Evolutionary conservation across 2,113 vertebrate genomes (phyloP).

Genomic region (Damaliscus lunatus): DNA sequence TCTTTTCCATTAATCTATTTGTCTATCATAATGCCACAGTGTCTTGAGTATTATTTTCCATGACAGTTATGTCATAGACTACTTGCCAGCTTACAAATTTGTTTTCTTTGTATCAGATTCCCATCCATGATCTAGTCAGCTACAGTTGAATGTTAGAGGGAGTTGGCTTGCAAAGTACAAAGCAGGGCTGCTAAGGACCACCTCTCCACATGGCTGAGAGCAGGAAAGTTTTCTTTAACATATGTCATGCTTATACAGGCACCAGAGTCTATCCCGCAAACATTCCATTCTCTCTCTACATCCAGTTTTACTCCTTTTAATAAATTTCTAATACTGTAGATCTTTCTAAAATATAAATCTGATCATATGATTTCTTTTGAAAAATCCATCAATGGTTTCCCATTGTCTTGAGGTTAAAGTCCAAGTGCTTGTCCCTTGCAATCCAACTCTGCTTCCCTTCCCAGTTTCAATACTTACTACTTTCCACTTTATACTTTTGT

Average conservation of each 20-base stretch:
- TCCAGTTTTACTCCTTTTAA: neutral
- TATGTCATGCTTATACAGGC: neutral
- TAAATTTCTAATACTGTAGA: neutral
- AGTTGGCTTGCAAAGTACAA: neutral
- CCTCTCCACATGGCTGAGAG: neutral
- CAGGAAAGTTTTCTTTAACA: neutral
- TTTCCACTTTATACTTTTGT: neutral
- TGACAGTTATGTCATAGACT: neutral
- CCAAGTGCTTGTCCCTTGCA: neutral
- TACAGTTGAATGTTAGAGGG: neutral
- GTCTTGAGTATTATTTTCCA: neutral
- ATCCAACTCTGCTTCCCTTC: neutral
- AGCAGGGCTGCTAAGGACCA: neutral
- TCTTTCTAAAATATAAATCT: constrained; percentile 22
- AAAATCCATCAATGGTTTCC: neutral
- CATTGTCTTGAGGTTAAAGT: constrained; percentile 29
- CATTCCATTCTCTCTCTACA: neutral
- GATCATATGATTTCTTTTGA: neutral
- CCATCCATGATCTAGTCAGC: neutral
- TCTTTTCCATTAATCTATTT: neutral
- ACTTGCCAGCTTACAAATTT: neutral
- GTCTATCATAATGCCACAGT: neutral
- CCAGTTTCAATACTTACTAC: neutral
- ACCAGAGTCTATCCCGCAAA: neutral
- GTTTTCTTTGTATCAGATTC: neutral